Evolutionary conservation across 2,797 vertebrate genomes (phyloP).

Genomic region (Aselliscus stoliczkanus): DNA sequence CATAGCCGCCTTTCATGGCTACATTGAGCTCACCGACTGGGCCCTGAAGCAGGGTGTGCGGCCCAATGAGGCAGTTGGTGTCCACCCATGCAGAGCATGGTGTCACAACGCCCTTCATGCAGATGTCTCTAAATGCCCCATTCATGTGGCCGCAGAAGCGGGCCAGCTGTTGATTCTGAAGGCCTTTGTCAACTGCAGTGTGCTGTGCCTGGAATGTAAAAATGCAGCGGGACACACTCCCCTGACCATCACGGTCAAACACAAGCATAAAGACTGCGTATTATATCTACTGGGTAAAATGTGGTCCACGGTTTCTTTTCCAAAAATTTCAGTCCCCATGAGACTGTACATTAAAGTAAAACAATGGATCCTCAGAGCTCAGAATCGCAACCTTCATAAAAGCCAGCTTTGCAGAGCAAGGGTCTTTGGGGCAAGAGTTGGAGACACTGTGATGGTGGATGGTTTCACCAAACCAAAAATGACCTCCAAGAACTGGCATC

Average conservation of each 20-base stretch:
- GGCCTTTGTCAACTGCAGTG: conserved; percentile 81
- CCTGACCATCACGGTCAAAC: conserved; percentile 79
- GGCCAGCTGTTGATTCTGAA: conserved; percentile 84
- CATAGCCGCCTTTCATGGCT: conserved; percentile 81
- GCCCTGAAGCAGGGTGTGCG: conserved; percentile 77
- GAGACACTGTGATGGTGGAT: conserved; percentile 81
- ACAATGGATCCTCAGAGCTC: conserved; percentile 77
- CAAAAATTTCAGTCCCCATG: conserved; percentile 79
- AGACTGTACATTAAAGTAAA: conserved; percentile 83
- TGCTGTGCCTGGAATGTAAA: conserved; percentile 78
- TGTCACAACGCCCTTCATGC: conserved; percentile 81
- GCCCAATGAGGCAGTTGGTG: conserved; percentile 80
- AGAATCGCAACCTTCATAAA: conserved; percentile 61
- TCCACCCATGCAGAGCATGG: conserved; percentile 83
- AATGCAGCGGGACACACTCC: conserved; percentile 77
- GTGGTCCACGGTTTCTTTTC: conserved; percentile 80
- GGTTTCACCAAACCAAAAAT: conserved; percentile 81
- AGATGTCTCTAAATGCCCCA: conserved; percentile 80
- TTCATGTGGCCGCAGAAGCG: conserved; percentile 82
- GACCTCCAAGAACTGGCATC: conserved; percentile 78
- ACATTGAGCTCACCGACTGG: conserved; percentile 84
- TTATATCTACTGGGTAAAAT: conserved; percentile 81
- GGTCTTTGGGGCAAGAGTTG: conserved; percentile 70
- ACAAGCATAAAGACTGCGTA: conserved; percentile 79
- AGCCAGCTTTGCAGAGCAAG: background rate